These are phyloP conservation scores for Wiebesia pumilae DNA, from an alignment of 1,140 invertebrate genomes.

Conservation along the genomic window DNA sequence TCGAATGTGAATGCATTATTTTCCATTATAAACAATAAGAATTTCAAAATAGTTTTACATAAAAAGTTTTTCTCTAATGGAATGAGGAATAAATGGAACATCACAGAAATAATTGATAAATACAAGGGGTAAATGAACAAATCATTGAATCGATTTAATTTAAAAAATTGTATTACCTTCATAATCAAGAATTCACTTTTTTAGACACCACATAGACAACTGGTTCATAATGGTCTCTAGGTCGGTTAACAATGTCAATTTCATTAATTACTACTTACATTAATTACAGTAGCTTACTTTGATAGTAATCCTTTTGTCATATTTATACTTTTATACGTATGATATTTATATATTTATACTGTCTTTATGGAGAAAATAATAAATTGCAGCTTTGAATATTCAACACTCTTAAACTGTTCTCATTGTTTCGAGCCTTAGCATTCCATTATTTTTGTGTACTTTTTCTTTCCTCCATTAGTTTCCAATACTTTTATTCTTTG, in stretches of 20 bases:
- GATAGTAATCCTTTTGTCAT: slow-evolving; percentile 43
- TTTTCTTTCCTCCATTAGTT: not conserved
- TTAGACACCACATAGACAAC: slow-evolving; percentile 65
- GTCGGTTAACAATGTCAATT: slow-evolving; percentile 65
- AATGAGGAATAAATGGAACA: not conserved
- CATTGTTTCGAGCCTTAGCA: not conserved
- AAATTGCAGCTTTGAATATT: slow-evolving; percentile 13
- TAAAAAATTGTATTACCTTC: slow-evolving; percentile 66
- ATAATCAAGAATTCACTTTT: slow-evolving; percentile 61
- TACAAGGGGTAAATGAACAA: not conserved
- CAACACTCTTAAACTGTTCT: not conserved
- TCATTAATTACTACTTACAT: slow-evolving; percentile 64
- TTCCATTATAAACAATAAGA: not conserved
- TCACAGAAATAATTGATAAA: not conserved
- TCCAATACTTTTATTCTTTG: not conserved
- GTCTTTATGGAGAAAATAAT: slow-evolving; percentile 47
- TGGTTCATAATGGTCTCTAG: slow-evolving; percentile 61
- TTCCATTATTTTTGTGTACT: not conserved
- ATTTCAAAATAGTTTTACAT: not conserved
- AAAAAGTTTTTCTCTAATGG: not conserved
- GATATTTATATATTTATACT: slow-evolving; percentile 58
- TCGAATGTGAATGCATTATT: not conserved
- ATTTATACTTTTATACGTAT: slow-evolving; percentile 59
- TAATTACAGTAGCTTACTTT: slow-evolving; percentile 63
- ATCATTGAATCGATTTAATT: slow-evolving; percentile 54